Percentiles rank a stretch among this genome's conserved stretches.
phyloP scores from a whole-genome alignment of 1,140 invertebrate genomes.

The Aplysia californica region DNA sequence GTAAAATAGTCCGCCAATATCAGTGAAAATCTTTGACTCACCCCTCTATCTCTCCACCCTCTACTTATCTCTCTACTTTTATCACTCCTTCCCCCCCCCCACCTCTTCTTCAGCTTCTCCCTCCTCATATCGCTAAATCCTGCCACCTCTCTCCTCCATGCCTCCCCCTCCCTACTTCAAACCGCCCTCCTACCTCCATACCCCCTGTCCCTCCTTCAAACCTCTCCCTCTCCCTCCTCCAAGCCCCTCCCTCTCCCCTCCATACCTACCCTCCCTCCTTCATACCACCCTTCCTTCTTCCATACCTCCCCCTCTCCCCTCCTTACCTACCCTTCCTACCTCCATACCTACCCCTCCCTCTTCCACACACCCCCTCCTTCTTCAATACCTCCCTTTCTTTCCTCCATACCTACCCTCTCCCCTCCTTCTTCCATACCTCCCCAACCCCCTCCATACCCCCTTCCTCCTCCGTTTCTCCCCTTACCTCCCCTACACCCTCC shows the following conservation, averaged over 20 bases:
- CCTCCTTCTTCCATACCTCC: no score
- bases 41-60: neutral
- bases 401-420: neutral
- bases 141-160: neutral
- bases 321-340: neutral
- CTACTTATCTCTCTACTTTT: neutral
- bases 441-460: no score
- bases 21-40: slow-evolving; percentile 1
- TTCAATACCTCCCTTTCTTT: neutral
- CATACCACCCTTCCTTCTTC: no score
- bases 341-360: neutral
- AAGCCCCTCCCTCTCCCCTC: neutral
- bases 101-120: neutral
- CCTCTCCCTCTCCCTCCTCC: neutral
- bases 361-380: neutral
- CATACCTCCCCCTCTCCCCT: neutral
- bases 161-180: neutral
- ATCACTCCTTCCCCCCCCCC: neutral
- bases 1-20: no score
- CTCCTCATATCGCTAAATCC: neutral
- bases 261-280: neutral
- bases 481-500: no score
- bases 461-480: no score
- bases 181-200: neutral
- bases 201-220: neutral